Conservation (phyloP, 2,113 vertebrate genomes). For the Actenoides lindsayi region DNA sequence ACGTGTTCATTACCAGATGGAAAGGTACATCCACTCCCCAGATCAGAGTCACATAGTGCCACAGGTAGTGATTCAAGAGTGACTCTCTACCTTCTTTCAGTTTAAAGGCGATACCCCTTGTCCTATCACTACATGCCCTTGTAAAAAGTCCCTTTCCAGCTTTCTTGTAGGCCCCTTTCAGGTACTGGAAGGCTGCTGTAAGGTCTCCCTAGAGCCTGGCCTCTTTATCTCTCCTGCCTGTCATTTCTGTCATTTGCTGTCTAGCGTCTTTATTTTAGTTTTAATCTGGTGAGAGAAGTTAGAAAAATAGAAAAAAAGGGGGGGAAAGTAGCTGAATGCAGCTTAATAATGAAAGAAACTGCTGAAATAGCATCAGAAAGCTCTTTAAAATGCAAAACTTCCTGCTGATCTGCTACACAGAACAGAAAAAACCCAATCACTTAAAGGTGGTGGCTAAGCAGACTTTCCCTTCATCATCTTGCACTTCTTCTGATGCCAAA, state of each 20-base stretch:
- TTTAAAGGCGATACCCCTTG: not conserved
- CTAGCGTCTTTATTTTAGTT: not conserved
- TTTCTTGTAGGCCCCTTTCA: not conserved
- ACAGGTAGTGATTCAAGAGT: not conserved
- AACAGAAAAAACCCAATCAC: not conserved
- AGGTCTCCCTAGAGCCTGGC: not conserved
- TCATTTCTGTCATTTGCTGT: not conserved
- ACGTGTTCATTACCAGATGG: not conserved
- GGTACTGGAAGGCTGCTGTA: not conserved
- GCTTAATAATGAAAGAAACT: conserved; percentile 44
- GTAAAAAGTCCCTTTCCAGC: not conserved
- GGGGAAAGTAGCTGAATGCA: not conserved
- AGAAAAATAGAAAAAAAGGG: not conserved
- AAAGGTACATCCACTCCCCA: not conserved
- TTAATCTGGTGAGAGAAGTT: not conserved
- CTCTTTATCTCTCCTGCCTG: not conserved
- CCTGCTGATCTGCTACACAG: not conserved
- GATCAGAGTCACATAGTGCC: not conserved
- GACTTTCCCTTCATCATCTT: conserved; percentile 21
- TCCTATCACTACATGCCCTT: not conserved
- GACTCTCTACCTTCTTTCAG: not conserved
- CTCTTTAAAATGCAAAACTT: conserved; percentile 44
- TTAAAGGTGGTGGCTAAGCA: conserved; percentile 10
- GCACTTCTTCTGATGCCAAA: conserved; percentile 31
- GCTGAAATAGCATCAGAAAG: conserved; percentile 47